These are phyloP conservation scores for Micromussa lordhowensis DNA, from an alignment of 92 coral and sea anemone species.

Conservation along the genomic window DNA sequence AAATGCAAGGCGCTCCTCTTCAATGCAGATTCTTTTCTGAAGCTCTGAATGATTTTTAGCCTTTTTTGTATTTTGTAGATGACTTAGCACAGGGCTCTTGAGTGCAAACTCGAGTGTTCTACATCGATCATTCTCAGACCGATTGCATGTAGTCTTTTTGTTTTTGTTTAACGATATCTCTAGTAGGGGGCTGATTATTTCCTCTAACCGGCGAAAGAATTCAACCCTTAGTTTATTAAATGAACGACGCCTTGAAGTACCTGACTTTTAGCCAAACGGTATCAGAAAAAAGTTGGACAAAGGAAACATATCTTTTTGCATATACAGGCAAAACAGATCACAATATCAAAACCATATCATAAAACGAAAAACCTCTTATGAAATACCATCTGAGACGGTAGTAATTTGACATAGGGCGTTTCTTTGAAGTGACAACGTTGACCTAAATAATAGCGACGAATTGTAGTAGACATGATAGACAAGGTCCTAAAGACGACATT, in stretches of 20 bases:
- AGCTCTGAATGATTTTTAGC: not conserved
- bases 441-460: not conserved
- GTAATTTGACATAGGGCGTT: not conserved
- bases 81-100: not conserved
- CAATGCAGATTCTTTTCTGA: not conserved
- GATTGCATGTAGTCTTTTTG: not conserved
- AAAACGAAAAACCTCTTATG: not conserved
- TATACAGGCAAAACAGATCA: not conserved
- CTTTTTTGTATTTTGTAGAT: not conserved
- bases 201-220: not conserved
- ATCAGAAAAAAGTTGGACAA: not conserved
- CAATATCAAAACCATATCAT: not conserved
- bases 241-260: not conserved
- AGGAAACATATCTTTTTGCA: not conserved
- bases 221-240: not conserved
- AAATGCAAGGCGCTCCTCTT: conserved; percentile 7
- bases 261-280: not conserved
- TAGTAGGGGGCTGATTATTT: not conserved
- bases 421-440: not conserved
- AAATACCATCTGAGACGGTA: not conserved
- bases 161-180: not conserved
- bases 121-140: not conserved
- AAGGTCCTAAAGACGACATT: not conserved
- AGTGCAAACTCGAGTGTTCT: not conserved
- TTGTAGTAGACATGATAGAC: not conserved